phyloP scores from a whole-genome alignment of 2,888 invertebrate genomes.

The Lasioglossum villosulum region DNA sequence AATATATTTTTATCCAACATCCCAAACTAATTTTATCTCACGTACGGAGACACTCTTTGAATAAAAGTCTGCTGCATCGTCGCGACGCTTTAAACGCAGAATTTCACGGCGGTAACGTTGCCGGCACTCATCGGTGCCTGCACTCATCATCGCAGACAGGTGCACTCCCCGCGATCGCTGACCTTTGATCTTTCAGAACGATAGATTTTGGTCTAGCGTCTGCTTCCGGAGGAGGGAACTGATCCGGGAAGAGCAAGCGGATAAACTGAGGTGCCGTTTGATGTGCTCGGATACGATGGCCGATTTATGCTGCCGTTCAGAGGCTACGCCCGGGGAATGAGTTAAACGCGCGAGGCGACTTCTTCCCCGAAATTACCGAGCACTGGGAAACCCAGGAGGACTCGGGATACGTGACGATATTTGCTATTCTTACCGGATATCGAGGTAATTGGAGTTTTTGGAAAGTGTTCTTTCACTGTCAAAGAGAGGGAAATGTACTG shows the following conservation, averaged over 20 bases:
- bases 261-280: conserved; percentile 37
- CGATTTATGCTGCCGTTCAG: conserved; percentile 24
- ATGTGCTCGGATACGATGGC: conserved; percentile 14
- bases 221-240: conserved; percentile 22
- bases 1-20: conserved; percentile 71
- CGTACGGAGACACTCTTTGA: conserved; percentile 69
- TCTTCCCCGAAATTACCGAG: background rate
- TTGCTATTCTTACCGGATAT: background rate
- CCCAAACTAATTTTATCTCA: conserved; percentile 73
- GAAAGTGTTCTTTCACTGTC: background rate
- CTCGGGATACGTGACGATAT: background rate
- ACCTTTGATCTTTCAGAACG: conserved; percentile 61
- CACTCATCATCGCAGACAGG: conserved; percentile 8
- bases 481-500: background rate
- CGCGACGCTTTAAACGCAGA: conserved; percentile 35
- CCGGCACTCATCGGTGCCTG: conserved; percentile 8
- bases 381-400: background rate
- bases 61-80: conserved; percentile 64
- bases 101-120: conserved; percentile 33
- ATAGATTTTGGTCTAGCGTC: conserved; percentile 51
- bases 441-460: background rate
- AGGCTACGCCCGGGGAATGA: background rate
- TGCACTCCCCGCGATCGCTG: conserved; percentile 34
- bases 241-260: background rate
- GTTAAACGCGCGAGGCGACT: background rate